Percentiles rank a stretch among this genome's conserved stretches.
phyloP scores from a whole-genome alignment of 2,888 invertebrate genomes.

The Rambutsinella grinnellia region DNA sequence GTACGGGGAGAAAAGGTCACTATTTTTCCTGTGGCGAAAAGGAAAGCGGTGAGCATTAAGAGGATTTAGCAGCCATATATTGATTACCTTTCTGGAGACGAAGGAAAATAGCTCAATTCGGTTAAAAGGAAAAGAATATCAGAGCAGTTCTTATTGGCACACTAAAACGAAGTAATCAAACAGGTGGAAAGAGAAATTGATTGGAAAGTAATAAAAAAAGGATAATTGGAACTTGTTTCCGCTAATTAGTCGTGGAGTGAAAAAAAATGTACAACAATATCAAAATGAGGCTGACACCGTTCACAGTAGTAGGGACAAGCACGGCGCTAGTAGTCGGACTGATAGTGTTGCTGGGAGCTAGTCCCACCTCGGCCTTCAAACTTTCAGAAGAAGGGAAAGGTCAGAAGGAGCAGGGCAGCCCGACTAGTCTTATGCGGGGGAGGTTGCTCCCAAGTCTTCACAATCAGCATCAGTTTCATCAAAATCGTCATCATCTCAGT shows the following conservation, averaged over 20 bases:
- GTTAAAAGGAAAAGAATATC: too few relatives aligned
- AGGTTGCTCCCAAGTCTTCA: background rate
- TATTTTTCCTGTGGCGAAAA: too few relatives aligned
- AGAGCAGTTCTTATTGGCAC: too few relatives aligned
- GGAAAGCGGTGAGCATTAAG: too few relatives aligned
- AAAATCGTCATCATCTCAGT: slow-evolving; percentile 4
- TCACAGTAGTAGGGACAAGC: slow-evolving; percentile 38
- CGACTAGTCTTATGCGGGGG: slow-evolving; percentile 6
- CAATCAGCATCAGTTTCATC: slow-evolving; percentile 17
- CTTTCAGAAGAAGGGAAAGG: slow-evolving; percentile 43
- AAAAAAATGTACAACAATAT: slow-evolving; percentile 46
- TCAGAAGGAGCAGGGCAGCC: background rate
- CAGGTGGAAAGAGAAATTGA: background rate
- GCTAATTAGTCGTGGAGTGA: background rate
- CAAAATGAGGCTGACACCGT: slow-evolving; percentile 52
- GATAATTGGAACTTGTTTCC: background rate
- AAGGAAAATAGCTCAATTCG: too few relatives aligned
- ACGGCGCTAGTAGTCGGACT: slow-evolving; percentile 38
- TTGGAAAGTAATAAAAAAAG: too few relatives aligned
- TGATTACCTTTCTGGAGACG: too few relatives aligned
- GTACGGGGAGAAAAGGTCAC: too few relatives aligned
- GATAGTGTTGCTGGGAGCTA: slow-evolving; percentile 44
- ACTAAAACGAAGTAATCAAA: too few relatives aligned
- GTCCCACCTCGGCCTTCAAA: slow-evolving; percentile 49
- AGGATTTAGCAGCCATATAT: too few relatives aligned